phyloP scores from a whole-genome alignment of 2,888 invertebrate genomes.

The Raillietiella orientalis region DNA sequence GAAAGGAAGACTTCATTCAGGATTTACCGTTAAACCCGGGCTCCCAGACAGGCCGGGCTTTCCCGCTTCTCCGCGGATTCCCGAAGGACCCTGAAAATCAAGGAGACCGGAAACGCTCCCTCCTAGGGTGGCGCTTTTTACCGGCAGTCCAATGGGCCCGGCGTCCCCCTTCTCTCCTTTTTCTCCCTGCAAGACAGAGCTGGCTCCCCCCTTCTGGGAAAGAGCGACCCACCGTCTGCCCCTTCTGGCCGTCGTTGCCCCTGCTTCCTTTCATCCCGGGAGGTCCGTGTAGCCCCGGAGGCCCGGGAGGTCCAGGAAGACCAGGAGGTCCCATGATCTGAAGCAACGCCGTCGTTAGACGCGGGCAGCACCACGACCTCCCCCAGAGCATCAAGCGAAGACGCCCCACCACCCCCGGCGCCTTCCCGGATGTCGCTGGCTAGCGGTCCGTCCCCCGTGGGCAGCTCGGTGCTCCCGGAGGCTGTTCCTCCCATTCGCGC shows the following conservation, averaged over 20 bases:
- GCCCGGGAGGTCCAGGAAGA: constrained; percentile 20
- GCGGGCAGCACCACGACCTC: too few species aligned
- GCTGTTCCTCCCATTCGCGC: too few species aligned
- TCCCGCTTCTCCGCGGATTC: constrained; percentile 37
- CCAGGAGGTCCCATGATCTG: constrained; percentile 31
- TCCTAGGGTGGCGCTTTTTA: constrained; percentile 20
- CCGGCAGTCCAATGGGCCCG: constrained; percentile 85
- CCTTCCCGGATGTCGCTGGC: too few species aligned
- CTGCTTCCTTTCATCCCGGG: constrained; percentile 57
- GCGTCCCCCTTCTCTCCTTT: constrained; percentile 49
- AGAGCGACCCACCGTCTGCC: constrained; percentile 30
- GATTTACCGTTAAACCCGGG: constrained; percentile 43
- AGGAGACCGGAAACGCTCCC: constrained; percentile 6
- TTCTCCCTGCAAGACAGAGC: constrained; percentile 27
- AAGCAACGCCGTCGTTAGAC: too few species aligned
- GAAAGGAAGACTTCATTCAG: too few species aligned
- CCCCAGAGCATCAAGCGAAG: too few species aligned
- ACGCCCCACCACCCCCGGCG: too few species aligned
- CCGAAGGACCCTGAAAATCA: constrained; percentile 37
- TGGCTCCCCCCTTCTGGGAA: constrained; percentile 7
- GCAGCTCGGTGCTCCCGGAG: too few species aligned
- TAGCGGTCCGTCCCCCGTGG: too few species aligned
- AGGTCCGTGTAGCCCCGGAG: constrained; percentile 40
- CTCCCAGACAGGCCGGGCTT: constrained; percentile 35
- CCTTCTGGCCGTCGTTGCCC: constrained; percentile 46